A percentile compares a stretch with the other conserved stretches of the same genome.
Evolutionary conservation across 2,797 vertebrate species (phyloP).

Genomic region (Pseudomugil gertrudae): DNA sequence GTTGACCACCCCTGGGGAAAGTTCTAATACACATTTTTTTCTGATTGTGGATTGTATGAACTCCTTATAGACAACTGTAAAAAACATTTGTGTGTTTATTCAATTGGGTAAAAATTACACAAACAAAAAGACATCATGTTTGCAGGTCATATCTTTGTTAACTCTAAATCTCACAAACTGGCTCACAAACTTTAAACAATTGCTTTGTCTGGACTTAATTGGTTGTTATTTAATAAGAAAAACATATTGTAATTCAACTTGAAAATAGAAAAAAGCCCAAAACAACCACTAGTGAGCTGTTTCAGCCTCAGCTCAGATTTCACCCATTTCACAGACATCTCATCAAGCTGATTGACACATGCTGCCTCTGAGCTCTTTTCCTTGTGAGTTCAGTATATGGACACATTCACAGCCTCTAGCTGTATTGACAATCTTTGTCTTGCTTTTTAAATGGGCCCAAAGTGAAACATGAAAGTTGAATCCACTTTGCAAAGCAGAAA

Average conservation of each 20-base stretch:
- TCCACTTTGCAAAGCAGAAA: background rate
- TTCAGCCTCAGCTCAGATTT: conserved; percentile 7
- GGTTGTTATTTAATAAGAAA: too few relatives aligned
- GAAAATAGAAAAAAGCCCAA: too few relatives aligned
- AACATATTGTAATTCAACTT: too few relatives aligned
- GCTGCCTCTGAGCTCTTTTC: background rate
- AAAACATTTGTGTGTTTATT: background rate
- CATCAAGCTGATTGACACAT: conserved; percentile 23
- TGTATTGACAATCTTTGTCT: conserved; percentile 1
- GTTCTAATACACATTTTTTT: background rate
- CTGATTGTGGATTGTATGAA: background rate
- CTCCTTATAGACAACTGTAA: background rate
- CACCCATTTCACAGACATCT: background rate
- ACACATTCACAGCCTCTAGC: conserved; percentile 3
- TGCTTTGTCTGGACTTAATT: too few relatives aligned
- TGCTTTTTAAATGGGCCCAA: background rate
- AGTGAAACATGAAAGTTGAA: conserved; percentile 18
- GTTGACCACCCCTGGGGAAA: background rate
- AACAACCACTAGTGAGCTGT: background rate
- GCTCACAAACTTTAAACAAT: background rate
- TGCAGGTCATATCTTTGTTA: background rate
- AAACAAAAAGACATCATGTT: background rate
- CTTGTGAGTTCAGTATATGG: background rate
- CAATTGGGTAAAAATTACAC: background rate
- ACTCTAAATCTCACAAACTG: too few relatives aligned